Evolutionary conservation across 2,113 vertebrate species (phyloP).

Genomic region (Dermatemys mawii): DNA sequence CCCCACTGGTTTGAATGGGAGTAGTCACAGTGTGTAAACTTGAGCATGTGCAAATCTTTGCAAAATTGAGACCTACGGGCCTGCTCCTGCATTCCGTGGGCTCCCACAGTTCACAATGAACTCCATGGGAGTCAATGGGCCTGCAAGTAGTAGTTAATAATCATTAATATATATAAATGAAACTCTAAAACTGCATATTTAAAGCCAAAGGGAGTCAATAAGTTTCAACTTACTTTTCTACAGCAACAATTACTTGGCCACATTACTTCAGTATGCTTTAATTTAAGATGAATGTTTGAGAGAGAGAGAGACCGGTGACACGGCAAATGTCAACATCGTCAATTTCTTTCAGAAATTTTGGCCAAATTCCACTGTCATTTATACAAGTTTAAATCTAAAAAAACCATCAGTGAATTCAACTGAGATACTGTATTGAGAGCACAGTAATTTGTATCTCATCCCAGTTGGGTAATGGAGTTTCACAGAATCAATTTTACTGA

Average conservation of each 20-base stretch:
- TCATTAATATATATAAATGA: neutral
- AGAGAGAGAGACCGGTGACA: neutral
- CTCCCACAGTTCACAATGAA: neutral
- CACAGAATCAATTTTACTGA: neutral
- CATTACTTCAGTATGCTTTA: neutral
- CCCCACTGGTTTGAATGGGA: neutral
- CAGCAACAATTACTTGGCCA: neutral
- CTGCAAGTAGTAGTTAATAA: neutral
- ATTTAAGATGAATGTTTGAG: neutral
- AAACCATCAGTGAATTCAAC: neutral
- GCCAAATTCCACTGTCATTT: neutral
- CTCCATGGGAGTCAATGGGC: neutral
- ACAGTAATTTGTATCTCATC: neutral
- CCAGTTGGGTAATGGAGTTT: neutral
- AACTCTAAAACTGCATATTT: neutral
- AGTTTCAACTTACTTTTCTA: neutral
- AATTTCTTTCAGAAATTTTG: neutral
- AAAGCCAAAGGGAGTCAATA: neutral
- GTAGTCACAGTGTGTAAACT: neutral
- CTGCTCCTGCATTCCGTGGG: neutral
- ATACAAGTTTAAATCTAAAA: neutral
- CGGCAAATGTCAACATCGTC: neutral
- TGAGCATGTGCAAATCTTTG: neutral
- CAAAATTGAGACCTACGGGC: neutral
- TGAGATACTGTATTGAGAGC: accelerated